Evolutionary conservation across 2,797 vertebrate species (phyloP).

Genomic region (Loris lydekkerianus): DNA sequence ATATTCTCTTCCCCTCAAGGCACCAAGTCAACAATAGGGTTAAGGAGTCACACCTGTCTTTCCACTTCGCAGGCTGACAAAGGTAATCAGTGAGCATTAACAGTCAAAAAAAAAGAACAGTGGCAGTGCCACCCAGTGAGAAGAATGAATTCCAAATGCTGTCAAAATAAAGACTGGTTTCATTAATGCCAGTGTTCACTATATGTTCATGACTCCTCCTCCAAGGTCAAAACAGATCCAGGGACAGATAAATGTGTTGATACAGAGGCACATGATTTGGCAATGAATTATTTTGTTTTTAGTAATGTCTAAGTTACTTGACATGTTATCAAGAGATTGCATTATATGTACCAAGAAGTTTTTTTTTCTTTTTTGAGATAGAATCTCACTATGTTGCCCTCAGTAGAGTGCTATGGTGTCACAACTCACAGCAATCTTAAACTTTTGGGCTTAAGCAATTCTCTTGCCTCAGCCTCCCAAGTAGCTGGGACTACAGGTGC

Average conservation of each 20-base stretch:
- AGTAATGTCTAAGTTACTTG: background rate
- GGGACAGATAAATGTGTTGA: background rate
- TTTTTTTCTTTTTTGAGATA: background rate
- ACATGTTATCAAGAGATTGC: background rate
- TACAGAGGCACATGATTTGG: background rate
- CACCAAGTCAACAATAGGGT: background rate
- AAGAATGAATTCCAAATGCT: slow-evolving; percentile 62
- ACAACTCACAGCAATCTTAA: too few species aligned
- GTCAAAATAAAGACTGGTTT: slow-evolving; percentile 33
- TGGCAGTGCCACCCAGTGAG: background rate
- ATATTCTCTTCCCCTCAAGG: background rate
- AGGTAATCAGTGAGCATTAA: background rate
- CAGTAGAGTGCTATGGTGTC: too few species aligned
- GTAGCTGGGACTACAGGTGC: too few species aligned
- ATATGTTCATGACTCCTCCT: background rate
- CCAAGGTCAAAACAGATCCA: background rate
- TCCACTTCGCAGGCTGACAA: background rate
- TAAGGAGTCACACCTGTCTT: background rate
- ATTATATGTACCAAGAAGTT: background rate
- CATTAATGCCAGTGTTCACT: background rate
- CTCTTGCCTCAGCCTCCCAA: too few species aligned
- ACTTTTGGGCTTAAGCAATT: too few species aligned
- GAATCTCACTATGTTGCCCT: too few species aligned
- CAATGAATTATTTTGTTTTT: background rate
- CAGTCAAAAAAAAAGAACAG: background rate